Evolutionary conservation across 2,113 vertebrate genomes (phyloP).

Genomic region (Callaeas wilsoni): DNA sequence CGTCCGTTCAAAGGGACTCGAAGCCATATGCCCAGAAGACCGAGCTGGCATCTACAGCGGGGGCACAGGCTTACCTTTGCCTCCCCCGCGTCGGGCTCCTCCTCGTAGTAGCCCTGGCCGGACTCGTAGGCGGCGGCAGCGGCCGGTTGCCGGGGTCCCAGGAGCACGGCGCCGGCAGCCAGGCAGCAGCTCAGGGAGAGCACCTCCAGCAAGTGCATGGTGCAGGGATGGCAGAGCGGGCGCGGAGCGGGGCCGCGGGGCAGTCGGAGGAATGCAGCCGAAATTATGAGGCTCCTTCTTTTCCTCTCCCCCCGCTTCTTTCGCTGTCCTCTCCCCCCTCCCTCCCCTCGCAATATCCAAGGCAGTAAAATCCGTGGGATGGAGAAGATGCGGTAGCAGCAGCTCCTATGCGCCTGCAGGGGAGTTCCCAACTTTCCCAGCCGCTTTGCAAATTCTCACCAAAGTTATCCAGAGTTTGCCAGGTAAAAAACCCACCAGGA

Average conservation of each 20-base stretch:
- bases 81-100: slow-evolving; percentile 69
- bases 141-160: slow-evolving; percentile 50
- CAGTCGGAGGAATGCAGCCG: neutral
- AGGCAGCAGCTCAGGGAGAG: slow-evolving; percentile 66
- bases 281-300: slow-evolving; percentile 7
- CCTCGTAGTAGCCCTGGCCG: slow-evolving; percentile 70
- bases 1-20: no score
- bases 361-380: slow-evolving; percentile 43
- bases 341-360: slow-evolving; percentile 1
- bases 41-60: neutral
- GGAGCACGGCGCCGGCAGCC: slow-evolving; percentile 64
- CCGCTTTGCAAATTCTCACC: neutral
- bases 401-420: neutral
- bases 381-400: slow-evolving; percentile 42
- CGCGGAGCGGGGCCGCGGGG: neutral
- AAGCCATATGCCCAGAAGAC: neutral
- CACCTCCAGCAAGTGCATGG: slow-evolving; percentile 78
- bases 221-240: slow-evolving; percentile 12
- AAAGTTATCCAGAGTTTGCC: slow-evolving; percentile 40
- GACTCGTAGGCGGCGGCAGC: slow-evolving; percentile 71
- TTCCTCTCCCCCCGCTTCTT: neutral
- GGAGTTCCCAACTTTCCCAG: neutral
- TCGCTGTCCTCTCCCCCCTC: neutral
- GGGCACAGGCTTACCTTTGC: slow-evolving; percentile 57
- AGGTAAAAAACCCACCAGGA: slow-evolving; percentile 66